These are phyloP conservation scores for Dorcus parallelipipedus DNA, from an alignment of 2,888 invertebrate species.

Conservation along the genomic window DNA sequence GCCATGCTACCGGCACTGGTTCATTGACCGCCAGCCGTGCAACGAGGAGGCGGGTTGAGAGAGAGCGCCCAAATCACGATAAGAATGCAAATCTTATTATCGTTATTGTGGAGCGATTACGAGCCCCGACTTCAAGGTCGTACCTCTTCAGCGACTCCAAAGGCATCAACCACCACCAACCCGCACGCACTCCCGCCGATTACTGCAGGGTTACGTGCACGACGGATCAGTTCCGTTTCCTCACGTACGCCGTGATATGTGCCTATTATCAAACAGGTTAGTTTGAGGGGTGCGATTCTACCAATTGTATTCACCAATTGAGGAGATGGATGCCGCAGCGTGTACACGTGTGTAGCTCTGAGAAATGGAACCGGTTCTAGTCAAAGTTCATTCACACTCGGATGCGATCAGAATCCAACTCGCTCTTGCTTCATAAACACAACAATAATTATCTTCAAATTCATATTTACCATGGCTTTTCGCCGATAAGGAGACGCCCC, in stretches of 20 bases:
- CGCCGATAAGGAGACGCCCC: not conserved
- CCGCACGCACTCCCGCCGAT: no score
- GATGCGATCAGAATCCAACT: constrained; percentile 35
- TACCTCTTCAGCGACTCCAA: constrained; percentile 1
- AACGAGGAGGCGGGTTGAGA: constrained; percentile 39
- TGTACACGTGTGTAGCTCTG: constrained; percentile 25
- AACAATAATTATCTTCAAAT: constrained; percentile 38
- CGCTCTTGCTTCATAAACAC: constrained; percentile 34
- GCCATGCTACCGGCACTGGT: constrained; percentile 49
- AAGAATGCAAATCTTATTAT: constrained; percentile 36
- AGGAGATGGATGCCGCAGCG: constrained; percentile 21
- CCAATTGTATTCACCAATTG: constrained; percentile 27
- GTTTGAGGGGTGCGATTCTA: constrained; percentile 3
- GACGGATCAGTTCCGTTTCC: no score
- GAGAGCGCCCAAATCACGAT: constrained; percentile 34
- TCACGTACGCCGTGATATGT: not conserved
- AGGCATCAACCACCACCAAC: not conserved
- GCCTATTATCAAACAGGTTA: not conserved
- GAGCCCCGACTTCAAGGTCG: constrained; percentile 17
- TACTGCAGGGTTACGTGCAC: no score
- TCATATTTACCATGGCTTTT: constrained; percentile 32
- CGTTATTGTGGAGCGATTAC: constrained; percentile 15
- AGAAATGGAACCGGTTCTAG: constrained; percentile 43
- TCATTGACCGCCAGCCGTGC: constrained; percentile 50
- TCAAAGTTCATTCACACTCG: constrained; percentile 44